Base-by-base conservation (phyloP, 2,888 invertebrate species). In the Netelia fuscicornis region DNA sequence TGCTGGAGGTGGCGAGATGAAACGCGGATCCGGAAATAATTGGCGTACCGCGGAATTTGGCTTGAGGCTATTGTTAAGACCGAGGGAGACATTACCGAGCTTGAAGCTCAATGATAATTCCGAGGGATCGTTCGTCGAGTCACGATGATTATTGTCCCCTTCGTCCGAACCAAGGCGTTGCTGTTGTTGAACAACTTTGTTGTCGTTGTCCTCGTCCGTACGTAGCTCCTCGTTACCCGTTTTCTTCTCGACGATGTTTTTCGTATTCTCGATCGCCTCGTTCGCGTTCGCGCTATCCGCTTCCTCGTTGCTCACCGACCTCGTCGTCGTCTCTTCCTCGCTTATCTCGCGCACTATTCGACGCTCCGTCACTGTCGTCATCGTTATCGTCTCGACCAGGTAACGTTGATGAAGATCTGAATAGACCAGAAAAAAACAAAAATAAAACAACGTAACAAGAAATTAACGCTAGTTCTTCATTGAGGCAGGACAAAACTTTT, bases 41-140 rank as follows among this genome's bases (percentile, higher is more conserved):
- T 98, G 98, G 79, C 97, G 95, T 8, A 98, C 97, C 2, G 98
- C 98, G 0, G 98, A 98, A 93, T 97, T 97, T 6, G 97, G 96
- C 87, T 95, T 95, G 60, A 95, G 90, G 87, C 95, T 95, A 89
- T 95, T 95, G 17, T 94, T 94, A 62, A 95, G 44, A 17, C 72
- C 94, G 70, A 95, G 91, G 17, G 95, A 94, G 83, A 95, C 95
- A 88, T 94, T 95, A 48, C 95, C 95, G 42, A 96, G 92, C 89
- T 95, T 95, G 90, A 96, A 95, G 6, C 95, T 95, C 52, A 96
- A 90, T 86, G 95, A 95, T 91, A 95, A 94, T 89, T 95, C 95
- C 20, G 94, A 86, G 1, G 93, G 91, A 84, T 94, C 94, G 20
- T 93, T 92, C 6, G 93, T 13, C 68, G 52, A 9, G 58, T 91